phyloP scores from a whole-genome alignment of 2,113 vertebrate species.

The Sylvilagus bachmani region DNA sequence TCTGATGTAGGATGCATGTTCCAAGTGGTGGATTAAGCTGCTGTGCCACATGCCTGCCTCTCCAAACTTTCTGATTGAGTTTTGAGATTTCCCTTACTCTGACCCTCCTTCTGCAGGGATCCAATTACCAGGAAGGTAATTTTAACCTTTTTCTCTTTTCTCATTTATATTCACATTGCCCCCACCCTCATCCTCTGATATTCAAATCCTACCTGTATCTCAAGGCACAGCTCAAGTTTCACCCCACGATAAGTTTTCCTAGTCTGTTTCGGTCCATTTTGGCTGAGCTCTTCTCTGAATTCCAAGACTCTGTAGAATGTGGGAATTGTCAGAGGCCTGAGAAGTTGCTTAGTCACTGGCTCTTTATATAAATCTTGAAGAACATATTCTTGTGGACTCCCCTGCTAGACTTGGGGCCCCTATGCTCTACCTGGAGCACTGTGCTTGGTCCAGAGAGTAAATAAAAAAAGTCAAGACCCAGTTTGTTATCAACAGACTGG shows the following conservation, averaged over 20 bases:
- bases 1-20: too few species aligned
- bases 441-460: neutral
- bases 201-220: neutral
- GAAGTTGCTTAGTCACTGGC: neutral
- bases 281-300: neutral
- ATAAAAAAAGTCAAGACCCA: neutral
- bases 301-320: neutral
- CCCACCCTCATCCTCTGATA: neutral
- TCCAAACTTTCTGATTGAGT: slow-evolving; percentile 8
- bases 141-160: neutral
- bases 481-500: neutral
- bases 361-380: neutral
- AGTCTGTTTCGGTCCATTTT: neutral
- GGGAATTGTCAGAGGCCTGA: neutral
- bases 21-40: too few species aligned
- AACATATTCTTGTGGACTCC: neutral
- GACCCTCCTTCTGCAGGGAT: neutral
- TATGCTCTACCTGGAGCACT: neutral
- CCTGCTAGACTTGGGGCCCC: neutral
- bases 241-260: neutral
- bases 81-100: slow-evolving; percentile 27
- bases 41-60: too few species aligned
- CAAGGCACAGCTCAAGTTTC: neutral
- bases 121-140: neutral
- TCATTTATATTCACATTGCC: neutral